These are phyloP conservation scores for Pseudopodoces humilis DNA, from an alignment of 2,113 vertebrate genomes.

Conservation along the genomic window DNA sequence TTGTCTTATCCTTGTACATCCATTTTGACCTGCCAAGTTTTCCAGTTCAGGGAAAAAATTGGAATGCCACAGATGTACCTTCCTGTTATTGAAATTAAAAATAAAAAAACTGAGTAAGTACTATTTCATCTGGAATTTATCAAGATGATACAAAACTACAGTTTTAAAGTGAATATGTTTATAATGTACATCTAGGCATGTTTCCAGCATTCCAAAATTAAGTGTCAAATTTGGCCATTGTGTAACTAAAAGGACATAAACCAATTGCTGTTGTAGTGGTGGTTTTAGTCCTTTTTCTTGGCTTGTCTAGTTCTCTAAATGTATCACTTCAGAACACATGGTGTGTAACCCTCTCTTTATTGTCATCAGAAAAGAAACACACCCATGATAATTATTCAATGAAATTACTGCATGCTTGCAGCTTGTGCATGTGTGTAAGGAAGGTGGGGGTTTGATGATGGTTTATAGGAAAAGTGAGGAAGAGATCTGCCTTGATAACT, in stretches of 20 bases:
- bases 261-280: background rate
- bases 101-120: background rate
- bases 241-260: background rate
- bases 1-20: background rate
- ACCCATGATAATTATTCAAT: background rate
- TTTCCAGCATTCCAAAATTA: background rate
- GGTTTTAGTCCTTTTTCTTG: background rate
- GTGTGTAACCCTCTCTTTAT: background rate
- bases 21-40: background rate
- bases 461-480: background rate
- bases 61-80: background rate
- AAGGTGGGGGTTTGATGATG: background rate
- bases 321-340: rapidly evolving
- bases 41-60: background rate
- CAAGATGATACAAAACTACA: background rate
- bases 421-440: background rate
- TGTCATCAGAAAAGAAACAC: background rate
- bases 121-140: background rate
- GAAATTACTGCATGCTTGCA: background rate
- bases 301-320: background rate
- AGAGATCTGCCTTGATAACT: background rate
- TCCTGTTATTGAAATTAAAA: background rate
- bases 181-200: background rate
- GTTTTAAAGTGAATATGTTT: background rate
- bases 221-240: background rate